Evolutionary conservation across 2,888 invertebrate species (phyloP), one percentile per base, ranked within the genome.

Genomic region (Microdon myrmicae): DNA sequence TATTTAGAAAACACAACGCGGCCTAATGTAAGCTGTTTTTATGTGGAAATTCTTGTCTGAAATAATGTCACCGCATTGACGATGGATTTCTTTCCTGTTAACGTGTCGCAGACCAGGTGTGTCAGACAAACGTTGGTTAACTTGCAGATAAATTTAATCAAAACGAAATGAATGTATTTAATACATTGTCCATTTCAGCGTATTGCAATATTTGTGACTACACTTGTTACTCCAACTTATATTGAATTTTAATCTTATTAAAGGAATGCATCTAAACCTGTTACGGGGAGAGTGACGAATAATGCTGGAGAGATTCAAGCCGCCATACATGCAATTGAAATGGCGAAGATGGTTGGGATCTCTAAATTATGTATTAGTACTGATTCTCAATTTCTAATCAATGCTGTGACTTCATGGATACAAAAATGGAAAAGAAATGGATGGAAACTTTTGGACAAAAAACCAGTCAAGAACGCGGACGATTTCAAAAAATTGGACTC

Each of bases 221-320:
- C n/a, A 9, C 39, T 5, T 12, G 3, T 3, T 4, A 9, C n/a
- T 8, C 6, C 22, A 25, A 34, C 7, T n/a, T 2, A 1, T 3
- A 8, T 3, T 20, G 1, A 7, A 19, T 2, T 29, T 4, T 22
- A 41, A 4, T n/a, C n/a, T n/a, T n/a, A n/a, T n/a, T n/a, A n/a
- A 10, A 75, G 80, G 67, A 96, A 96, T 81, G 79, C 88, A 3
- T 89, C 91, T 8, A 86, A 87, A 72, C 90, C 91, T 2, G 89
- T 95, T 0, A 75, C 81, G 2, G 94, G 94, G 3, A 83, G 89
- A 51, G 88, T 92, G 4, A 98, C 98, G 0, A 99, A 99, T 76
- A 98, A 99, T 78, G 89, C 90, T 71, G 98, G 96, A 5, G 98
- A 99, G 82, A 96, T 98, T 61, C 90, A 94, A 81, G 98, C 93